Base-by-base conservation (phyloP, 2,797 vertebrate genomes). In the Danio tinwini region DNA sequence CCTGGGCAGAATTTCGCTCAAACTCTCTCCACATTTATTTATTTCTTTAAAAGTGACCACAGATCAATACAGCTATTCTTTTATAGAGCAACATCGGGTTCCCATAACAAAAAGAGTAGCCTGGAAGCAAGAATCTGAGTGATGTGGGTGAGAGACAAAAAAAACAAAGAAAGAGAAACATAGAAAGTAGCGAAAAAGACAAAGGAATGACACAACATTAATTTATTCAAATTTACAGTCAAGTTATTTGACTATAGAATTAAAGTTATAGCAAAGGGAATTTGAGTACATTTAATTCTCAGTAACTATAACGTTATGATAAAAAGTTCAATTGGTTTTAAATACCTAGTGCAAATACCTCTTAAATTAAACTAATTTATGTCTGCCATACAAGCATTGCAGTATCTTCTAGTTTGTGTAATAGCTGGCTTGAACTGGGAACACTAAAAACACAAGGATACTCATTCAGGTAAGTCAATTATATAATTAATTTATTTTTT, bases 21-120 rank as follows among this genome's bases (percentile, higher is more conserved):
- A 69, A 70, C 59, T 73, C 61, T 64, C 61, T 69, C 13, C 13
- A 29, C 68, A 89, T 88, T 91, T 93, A 90, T 93, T 92, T 93
- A 91, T 92, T 93, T 93, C 87, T 93, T 89, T 92, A 88, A 86
- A 86, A 88, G 88, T 83, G 84, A 83, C 37, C 85, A 81, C 76
- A 84, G 90, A 94, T 94, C 93, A 91, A 94, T 93, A 93, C 17
- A 81, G 86, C 86, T 90, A 89, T 91, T 91, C 90, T 89, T 84
- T 89, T 88, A 85, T 80, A 68, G 87, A 91, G 89, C 84, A 86
- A 84, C 78, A 76, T 77, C 67, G 50, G 80, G 76, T 64, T 73
- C 16, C 56, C 19, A 62, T 67, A 70, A 85, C 69, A 80, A 78
- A 76, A 85, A 69, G 76, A 84, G 80, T 47, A 62, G 71, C 87